Base-by-base conservation (phyloP, 1,140 invertebrate genomes). In the Leptoteleia sp. region DNA sequence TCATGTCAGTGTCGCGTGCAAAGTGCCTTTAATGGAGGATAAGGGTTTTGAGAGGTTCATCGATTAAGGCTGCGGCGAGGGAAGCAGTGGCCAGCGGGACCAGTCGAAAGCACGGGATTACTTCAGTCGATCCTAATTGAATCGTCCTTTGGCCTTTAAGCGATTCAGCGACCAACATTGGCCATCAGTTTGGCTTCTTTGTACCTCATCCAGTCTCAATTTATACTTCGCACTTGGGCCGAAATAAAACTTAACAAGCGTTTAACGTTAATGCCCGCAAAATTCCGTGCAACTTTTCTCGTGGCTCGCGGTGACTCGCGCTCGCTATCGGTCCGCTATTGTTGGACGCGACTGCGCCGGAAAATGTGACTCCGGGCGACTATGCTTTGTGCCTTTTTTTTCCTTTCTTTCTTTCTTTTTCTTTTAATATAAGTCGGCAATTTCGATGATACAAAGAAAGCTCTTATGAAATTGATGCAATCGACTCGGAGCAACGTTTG, bases 391-490 rank as follows among this genome's bases (percentile, higher is more conserved):
- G n/a, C 29, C 27, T 15, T 55, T 72, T 54, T 62, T 25, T 25
- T 25, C n/a, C n/a, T n/a, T n/a, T n/a, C n/a, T n/a, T n/a, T n/a
- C n/a, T n/a, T n/a, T n/a, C n/a, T n/a, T n/a, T n/a, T n/a, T n/a
- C n/a, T n/a, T n/a, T n/a, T n/a, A n/a, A 17, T 62, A n/a, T 72
- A 62, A 54, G 54, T 62, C 45, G 5, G 13, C 48, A 50, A 68
- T 59, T 61, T 47, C 27, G 35, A 25, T 48, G 47, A 45, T 61
- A 76, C 64, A 78, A 75, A 78, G 59, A 76, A 50, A 40, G 57
- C 40, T 65, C 59, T 50, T 84, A 88, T 86, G 83, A 86, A 89
- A 89, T 88, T 87, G 87, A 89, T 86, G 85, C 84, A 86, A 84
- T 86, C 84, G 83, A 86, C 84, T 87, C 82, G 50, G 81, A 82